Percentiles rank a stretch among this genome's conserved stretches.
Evolutionary conservation across 1,140 invertebrate species (phyloP).

Genomic region (Dendrolimus punctatus): DNA sequence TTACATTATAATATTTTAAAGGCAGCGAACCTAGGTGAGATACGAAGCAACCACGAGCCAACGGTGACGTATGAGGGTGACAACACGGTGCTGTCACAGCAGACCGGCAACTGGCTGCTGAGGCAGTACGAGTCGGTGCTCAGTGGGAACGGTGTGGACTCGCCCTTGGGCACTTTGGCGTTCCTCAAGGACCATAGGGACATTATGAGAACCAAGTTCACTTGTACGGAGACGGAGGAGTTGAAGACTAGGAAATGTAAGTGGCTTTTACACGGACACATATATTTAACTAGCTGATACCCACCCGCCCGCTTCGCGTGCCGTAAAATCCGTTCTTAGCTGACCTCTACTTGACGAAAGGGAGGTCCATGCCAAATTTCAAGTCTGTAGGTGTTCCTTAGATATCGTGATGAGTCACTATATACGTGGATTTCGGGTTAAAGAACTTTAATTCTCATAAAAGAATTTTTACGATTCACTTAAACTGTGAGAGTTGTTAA

Average conservation of each 20-base stretch:
- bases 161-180: conserved; percentile 76
- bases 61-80: conserved; percentile 97
- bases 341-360: too few relatives aligned
- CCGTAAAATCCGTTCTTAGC: too few relatives aligned
- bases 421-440: too few relatives aligned
- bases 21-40: conserved; percentile 79
- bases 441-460: too few relatives aligned
- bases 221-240: conserved; percentile 47
- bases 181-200: conserved; percentile 73
- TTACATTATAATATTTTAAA: conserved; percentile 10
- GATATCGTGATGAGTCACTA: too few relatives aligned
- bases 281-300: too few relatives aligned
- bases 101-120: conserved; percentile 93
- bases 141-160: conserved; percentile 57
- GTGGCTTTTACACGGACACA: too few relatives aligned
- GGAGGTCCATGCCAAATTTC: too few relatives aligned
- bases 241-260: conserved; percentile 75
- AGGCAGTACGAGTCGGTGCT: conserved; percentile 74
- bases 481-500: too few relatives aligned
- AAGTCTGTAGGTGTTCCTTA: too few relatives aligned
- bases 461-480: too few relatives aligned
- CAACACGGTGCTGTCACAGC: conserved; percentile 95
- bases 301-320: too few relatives aligned
- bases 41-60: conserved; percentile 92
- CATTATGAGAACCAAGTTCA: conserved; percentile 72